A percentile compares a stretch with the other conserved stretches of the same genome.
Conservation (phyloP, 2,113 vertebrate species). For the Anser cygnoides region DNA sequence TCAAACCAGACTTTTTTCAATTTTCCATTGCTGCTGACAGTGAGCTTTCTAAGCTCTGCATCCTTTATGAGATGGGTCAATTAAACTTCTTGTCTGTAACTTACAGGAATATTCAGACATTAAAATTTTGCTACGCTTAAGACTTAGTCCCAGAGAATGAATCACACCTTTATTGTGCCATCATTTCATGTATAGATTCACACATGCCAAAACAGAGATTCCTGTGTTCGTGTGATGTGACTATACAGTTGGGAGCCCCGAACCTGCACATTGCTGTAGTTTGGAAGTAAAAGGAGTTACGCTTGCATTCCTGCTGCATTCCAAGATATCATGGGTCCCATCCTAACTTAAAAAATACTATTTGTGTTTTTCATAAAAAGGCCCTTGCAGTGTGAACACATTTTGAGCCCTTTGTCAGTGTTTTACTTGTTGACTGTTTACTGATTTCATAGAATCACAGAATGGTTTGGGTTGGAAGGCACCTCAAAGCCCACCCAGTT, state of each 20-base stretch:
- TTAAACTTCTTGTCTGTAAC: neutral
- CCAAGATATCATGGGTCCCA: neutral
- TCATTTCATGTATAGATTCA: neutral
- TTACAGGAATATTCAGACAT: neutral
- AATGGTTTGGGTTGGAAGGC: neutral
- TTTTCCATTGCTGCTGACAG: neutral
- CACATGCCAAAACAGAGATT: neutral
- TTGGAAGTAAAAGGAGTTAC: neutral
- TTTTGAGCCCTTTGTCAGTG: neutral
- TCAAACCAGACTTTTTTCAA: neutral
- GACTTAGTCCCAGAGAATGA: neutral
- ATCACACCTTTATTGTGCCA: neutral
- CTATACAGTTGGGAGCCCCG: neutral
- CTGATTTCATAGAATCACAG: neutral
- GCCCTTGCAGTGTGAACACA: neutral
- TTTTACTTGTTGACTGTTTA: neutral
- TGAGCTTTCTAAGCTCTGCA: neutral
- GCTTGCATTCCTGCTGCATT: neutral
- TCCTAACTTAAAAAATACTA: neutral
- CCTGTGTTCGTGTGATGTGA: neutral
- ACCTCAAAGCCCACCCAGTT: neutral
- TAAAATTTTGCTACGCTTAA: neutral
- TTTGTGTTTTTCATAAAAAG: neutral
- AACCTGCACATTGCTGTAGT: neutral
- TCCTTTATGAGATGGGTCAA: neutral